These are phyloP conservation scores for Orbicella faveolata DNA, from an alignment of 64 coral and sea anemone genomes.

Conservation along the genomic window DNA sequence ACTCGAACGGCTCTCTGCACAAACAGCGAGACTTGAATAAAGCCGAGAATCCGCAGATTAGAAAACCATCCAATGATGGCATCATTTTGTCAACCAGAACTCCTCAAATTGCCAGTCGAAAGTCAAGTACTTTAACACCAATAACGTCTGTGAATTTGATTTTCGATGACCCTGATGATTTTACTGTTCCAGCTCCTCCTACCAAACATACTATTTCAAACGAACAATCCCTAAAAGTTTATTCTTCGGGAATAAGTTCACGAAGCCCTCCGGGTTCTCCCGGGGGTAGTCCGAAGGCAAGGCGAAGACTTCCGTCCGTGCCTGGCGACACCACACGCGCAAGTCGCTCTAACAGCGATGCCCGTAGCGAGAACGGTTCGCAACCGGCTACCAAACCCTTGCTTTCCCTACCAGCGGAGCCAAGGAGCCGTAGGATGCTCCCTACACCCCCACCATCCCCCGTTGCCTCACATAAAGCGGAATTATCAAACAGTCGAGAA, in stretches of 20 bases:
- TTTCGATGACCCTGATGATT: slow-evolving; percentile 54
- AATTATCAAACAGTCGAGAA: neutral
- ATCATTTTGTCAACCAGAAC: slow-evolving; percentile 28
- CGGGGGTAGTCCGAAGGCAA: slow-evolving; percentile 21
- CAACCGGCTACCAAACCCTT: neutral
- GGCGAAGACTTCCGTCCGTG: slow-evolving; percentile 51
- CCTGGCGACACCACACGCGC: slow-evolving; percentile 7
- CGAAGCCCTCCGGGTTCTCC: slow-evolving; percentile 2
- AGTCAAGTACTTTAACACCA: slow-evolving; percentile 57
- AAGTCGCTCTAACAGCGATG: neutral
- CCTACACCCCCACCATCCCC: slow-evolving; percentile 82
- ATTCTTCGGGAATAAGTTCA: neutral
- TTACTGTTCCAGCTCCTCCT: neutral
- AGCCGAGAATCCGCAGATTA: neutral
- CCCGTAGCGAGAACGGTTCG: neutral
- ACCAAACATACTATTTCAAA: neutral
- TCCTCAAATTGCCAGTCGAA: neutral
- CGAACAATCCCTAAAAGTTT: slow-evolving; percentile 15
- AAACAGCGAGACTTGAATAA: neutral
- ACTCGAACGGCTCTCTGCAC: neutral
- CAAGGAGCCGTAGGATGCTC: slow-evolving; percentile 63
- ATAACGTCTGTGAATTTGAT: slow-evolving; percentile 49
- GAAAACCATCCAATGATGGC: slow-evolving; percentile 3
- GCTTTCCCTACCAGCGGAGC: slow-evolving; percentile 10
- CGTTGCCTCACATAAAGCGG: slow-evolving; percentile 27